A percentile compares a stretch with the other conserved stretches of the same genome.
phyloP scores from a whole-genome alignment of 2,797 vertebrate genomes.

The Fistularia tabacaria region DNA sequence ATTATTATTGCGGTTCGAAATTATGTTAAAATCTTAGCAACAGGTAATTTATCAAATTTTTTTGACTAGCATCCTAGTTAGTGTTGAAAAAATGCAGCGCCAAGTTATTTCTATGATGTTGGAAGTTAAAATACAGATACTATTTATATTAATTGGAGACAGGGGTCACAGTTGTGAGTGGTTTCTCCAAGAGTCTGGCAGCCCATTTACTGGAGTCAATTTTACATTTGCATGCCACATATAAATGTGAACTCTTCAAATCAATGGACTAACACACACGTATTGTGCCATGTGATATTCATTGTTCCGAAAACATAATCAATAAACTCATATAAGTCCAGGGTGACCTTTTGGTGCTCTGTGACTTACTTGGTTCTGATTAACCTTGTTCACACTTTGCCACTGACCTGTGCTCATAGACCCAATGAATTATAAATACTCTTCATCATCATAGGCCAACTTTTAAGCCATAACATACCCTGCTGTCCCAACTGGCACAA shows the following conservation, averaged over 20 bases:
- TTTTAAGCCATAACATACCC: conserved; percentile 42
- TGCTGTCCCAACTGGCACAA: conserved; percentile 31
- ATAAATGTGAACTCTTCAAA: conserved; percentile 41
- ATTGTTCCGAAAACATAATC: conserved; percentile 65
- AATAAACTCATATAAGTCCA: conserved; percentile 66
- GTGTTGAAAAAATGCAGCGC: too few relatives aligned
- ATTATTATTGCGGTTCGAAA: too few relatives aligned
- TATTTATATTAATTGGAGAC: too few relatives aligned
- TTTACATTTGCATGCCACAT: conserved; percentile 50
- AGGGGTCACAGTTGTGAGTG: not conserved
- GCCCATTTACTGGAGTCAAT: conserved; percentile 45
- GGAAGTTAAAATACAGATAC: too few relatives aligned
- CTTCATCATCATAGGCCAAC: conserved; percentile 64
- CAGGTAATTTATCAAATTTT: too few relatives aligned
- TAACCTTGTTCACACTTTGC: conserved; percentile 59
- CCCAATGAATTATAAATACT: conserved; percentile 69
- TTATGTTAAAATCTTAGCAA: too few relatives aligned
- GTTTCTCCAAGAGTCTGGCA: conserved; percentile 38
- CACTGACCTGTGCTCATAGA: conserved; percentile 63
- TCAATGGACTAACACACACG: conserved; percentile 61
- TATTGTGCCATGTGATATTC: conserved; percentile 56
- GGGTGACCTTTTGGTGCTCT: conserved; percentile 42
- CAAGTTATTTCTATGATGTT: too few relatives aligned
- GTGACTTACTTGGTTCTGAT: conserved; percentile 66
- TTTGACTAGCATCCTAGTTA: too few relatives aligned